Evolutionary conservation across 2,888 invertebrate species (phyloP), one percentile per base, ranked within the genome.

Genomic region (Poecilobothrus nobilitatus): DNA sequence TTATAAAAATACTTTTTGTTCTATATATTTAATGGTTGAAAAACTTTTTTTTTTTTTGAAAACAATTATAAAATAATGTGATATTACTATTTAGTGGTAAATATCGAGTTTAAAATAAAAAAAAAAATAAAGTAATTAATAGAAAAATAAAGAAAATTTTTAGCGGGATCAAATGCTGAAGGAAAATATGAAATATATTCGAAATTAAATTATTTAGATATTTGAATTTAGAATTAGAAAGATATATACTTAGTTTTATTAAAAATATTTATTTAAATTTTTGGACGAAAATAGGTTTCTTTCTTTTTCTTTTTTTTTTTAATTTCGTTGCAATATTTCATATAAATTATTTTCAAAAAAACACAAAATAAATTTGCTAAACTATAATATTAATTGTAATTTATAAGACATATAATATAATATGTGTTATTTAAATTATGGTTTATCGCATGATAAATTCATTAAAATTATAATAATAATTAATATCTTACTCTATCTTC

Each of bases 61-160:
- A 53, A 53, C 15, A 53, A 41, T 6, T 41, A 15, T 41, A 41
- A 53, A 53, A 15, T 37, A 10, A 18, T 53, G 53, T 53, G 53
- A 53, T 53, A 53, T 53, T 53, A 53, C 53, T 53, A 15, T 53
- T 53, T 53, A 53, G 53, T 18, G n/a, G 53, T 53, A 53, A 53
- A 53, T 53, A 53, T 53, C 53, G 15, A 3, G 6, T 53, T n/a
- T 53, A 53, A 53, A 53, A 53, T 15, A 1, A 53, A 53, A 53
- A 53, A 53, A 53, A 53, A n/a, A n/a, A 53, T 53, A 15, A 53
- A 44, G 12, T 53, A 37, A 37, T 37, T 7, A 37, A 4, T 27
- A 27, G 27, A 27, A 27, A 27, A 12, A 12, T 41, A 41, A 41
- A 41, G 9, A 41, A 41, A 41, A 41, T 6, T 2, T 41, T 8